These are phyloP conservation scores for Diorhabda carinulata DNA, from an alignment of 1,140 invertebrate species.

Conservation along the genomic window DNA sequence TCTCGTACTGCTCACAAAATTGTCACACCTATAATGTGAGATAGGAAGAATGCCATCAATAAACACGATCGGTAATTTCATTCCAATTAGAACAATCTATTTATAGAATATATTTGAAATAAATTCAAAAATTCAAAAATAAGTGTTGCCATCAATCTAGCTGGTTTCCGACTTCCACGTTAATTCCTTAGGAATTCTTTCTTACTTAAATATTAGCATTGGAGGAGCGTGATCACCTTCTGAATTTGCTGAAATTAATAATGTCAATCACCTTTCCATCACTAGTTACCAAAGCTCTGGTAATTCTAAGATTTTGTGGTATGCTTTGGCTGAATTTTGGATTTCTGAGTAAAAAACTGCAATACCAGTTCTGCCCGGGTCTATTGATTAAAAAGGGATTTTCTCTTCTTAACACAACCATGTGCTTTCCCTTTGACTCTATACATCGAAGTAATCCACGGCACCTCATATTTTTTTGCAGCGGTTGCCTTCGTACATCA, in stretches of 20 bases:
- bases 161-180: slow-evolving; percentile 36
- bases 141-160: slow-evolving; percentile 45
- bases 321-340: neutral
- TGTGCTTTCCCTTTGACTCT: slow-evolving; percentile 19
- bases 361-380: slow-evolving; percentile 15
- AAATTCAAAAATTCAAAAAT: slow-evolving; percentile 41
- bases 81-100: slow-evolving; percentile 41
- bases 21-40: no score
- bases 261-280: neutral
- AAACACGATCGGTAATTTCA: slow-evolving; percentile 10
- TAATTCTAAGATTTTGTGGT: slow-evolving; percentile 20
- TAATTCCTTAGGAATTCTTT: neutral
- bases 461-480: no score
- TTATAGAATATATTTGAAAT: slow-evolving; percentile 36
- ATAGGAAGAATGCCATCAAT: no score
- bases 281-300: slow-evolving; percentile 18
- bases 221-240: neutral
- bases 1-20: no score
- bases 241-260: slow-evolving; percentile 6
- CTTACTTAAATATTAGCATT: neutral
- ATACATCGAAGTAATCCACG: slow-evolving; percentile 24
- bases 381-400: slow-evolving; percentile 15
- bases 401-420: neutral
- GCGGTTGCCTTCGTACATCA: no score
- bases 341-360: slow-evolving; percentile 18